A percentile compares a stretch with the other conserved stretches of the same genome.
Evolutionary conservation across 2,888 invertebrate genomes (phyloP).

Genomic region (Aromia moschata): DNA sequence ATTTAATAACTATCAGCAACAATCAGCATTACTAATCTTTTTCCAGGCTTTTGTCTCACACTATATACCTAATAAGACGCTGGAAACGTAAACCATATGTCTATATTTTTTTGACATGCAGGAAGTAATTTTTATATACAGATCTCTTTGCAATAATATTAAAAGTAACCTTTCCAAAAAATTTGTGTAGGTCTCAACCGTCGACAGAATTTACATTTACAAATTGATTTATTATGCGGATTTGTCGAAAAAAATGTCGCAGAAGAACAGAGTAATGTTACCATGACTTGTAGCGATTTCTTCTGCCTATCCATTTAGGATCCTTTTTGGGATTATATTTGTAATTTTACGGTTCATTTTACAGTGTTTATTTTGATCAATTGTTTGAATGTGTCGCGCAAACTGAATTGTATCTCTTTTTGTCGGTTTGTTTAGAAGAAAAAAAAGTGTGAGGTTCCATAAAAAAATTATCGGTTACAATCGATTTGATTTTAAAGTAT

Average conservation of each 20-base stretch:
- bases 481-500: neutral
- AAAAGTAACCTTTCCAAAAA: conserved; percentile 11
- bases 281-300: neutral
- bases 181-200: conserved; percentile 2
- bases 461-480: neutral
- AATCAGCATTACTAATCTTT: too few species aligned
- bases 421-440: neutral
- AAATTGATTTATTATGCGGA: neutral
- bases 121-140: too few species aligned
- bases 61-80: too few species aligned
- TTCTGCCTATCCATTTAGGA: conserved; percentile 1
- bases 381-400: conserved; percentile 1
- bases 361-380: neutral
- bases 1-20: too few species aligned
- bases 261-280: neutral
- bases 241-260: neutral
- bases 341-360: conserved; percentile 10
- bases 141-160: neutral
- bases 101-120: too few species aligned
- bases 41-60: too few species aligned
- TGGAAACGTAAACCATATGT: too few species aligned
- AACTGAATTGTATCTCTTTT: neutral
- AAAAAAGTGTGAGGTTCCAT: neutral
- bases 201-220: conserved; percentile 1
- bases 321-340: neutral